These are phyloP conservation scores for Dicentrarchus labrax DNA, from an alignment of 2,113 vertebrate genomes.

Conservation along the genomic window DNA sequence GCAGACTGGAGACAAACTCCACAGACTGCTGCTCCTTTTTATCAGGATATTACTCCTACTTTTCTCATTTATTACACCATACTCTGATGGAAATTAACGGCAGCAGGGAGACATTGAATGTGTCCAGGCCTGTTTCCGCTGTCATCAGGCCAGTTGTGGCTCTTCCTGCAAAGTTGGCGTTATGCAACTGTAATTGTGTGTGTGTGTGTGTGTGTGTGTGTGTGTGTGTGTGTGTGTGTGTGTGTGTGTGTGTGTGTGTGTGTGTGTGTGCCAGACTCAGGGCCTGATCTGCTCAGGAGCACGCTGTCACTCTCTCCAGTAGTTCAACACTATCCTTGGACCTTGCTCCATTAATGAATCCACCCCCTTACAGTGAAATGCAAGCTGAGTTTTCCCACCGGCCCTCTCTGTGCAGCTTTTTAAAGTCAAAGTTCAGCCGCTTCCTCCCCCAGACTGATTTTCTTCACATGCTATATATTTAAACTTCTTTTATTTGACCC, in stretches of 20 bases:
- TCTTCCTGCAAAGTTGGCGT: constrained; percentile 39
- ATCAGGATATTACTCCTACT: not conserved
- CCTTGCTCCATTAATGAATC: constrained; percentile 53
- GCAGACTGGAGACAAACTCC: constrained; percentile 3
- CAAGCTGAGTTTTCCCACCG: not conserved
- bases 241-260: too few species aligned
- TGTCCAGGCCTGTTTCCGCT: constrained; percentile 20
- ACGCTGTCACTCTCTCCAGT: not conserved
- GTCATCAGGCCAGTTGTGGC: not conserved
- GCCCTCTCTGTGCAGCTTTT: not conserved
- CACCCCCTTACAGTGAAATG: constrained; percentile 25
- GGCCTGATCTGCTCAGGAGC: constrained; percentile 5
- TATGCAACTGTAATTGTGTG: constrained; percentile 45
- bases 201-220: not conserved
- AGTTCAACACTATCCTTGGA: constrained; percentile 33
- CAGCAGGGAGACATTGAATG: not conserved
- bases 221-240: not conserved
- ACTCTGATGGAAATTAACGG: not conserved
- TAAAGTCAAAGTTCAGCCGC: constrained; percentile 45
- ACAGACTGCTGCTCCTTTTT: not conserved
- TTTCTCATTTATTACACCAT: not conserved
- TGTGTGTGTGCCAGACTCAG: constrained; percentile 4
- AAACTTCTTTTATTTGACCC: constrained; percentile 23
- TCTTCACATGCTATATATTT: constrained; percentile 29
- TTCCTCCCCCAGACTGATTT: not conserved